phyloP scores from a whole-genome alignment of 2,888 invertebrate species.

The Idaea straminata region DNA sequence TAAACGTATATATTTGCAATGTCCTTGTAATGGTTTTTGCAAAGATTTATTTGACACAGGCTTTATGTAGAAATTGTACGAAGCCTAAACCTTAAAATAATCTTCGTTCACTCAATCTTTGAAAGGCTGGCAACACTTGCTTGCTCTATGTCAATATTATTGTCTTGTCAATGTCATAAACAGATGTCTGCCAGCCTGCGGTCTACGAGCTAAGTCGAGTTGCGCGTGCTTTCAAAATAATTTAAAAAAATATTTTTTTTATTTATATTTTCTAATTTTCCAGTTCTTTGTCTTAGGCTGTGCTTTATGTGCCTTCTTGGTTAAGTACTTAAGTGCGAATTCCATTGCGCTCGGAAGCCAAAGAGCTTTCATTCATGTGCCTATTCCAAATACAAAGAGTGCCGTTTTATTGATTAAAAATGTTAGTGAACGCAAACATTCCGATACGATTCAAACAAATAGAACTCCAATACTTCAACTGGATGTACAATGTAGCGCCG shows the following conservation, averaged over 20 bases:
- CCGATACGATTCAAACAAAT: slow-evolving; percentile 60
- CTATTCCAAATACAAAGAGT: neutral
- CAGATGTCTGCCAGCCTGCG: no score
- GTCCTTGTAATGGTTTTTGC: no score
- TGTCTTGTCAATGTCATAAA: no score
- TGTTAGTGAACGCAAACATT: slow-evolving; percentile 53
- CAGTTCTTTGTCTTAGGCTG: neutral
- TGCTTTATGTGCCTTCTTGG: neutral
- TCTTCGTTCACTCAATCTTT: neutral
- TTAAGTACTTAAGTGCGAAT: neutral
- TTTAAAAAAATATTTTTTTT: neutral
- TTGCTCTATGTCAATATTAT: neutral
- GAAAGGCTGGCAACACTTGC: neutral
- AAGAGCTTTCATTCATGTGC: neutral
- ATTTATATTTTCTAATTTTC: neutral
- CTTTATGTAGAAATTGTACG: neutral
- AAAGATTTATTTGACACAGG: no score
- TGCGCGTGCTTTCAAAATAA: neutral
- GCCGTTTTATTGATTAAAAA: slow-evolving; percentile 20
- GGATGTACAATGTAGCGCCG: slow-evolving; percentile 82
- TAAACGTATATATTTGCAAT: no score
- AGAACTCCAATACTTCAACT: slow-evolving; percentile 78
- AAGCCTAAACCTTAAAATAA: neutral
- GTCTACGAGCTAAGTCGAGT: no score
- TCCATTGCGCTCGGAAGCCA: neutral